phyloP scores from a whole-genome alignment of 2,113 vertebrate genomes.

The Stegostoma tigrinum region DNA sequence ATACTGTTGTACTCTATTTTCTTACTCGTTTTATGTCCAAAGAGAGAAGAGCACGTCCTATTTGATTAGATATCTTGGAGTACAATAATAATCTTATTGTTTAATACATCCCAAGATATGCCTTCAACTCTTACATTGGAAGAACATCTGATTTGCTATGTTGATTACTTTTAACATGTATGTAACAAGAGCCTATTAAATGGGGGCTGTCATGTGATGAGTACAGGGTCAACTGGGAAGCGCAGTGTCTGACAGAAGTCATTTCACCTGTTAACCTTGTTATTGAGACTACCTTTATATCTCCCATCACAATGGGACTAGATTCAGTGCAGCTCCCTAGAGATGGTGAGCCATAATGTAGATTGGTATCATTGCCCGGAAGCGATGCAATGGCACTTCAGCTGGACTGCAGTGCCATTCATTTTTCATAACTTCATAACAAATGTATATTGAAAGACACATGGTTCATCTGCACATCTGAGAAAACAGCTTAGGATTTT shows the following conservation, averaged over 20 bases:
- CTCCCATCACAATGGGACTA: neutral
- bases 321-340: conserved; percentile 14
- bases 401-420: neutral
- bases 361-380: neutral
- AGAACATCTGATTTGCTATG: neutral
- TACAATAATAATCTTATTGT: too few relatives aligned
- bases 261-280: conserved; percentile 33
- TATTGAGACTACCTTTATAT: conserved; percentile 3
- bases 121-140: neutral
- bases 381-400: neutral
- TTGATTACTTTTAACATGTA: neutral
- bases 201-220: neutral
- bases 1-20: neutral
- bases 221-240: conserved; percentile 8
- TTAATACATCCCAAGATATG: neutral
- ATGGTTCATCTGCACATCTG: neutral
- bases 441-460: neutral
- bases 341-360: neutral
- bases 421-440: neutral
- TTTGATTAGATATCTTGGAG: neutral
- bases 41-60: neutral
- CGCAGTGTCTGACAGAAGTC: neutral
- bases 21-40: neutral
- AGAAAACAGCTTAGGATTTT: neutral
- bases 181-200: neutral